These are phyloP conservation scores for Phragmatobia fuliginosa DNA, from an alignment of 2,888 invertebrate genomes.

Conservation along the genomic window DNA sequence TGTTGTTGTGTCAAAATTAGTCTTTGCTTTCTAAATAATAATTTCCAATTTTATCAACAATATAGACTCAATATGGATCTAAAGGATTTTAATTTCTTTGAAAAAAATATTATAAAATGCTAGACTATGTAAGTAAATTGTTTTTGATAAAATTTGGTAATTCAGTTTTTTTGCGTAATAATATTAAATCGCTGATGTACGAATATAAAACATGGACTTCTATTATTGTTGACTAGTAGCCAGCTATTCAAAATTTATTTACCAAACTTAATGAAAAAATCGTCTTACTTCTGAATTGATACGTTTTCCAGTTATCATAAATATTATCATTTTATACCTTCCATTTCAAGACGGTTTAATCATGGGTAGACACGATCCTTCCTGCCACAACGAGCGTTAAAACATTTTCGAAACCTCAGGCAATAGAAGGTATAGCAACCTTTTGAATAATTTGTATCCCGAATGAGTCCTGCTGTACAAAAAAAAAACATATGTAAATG, in stretches of 20 bases:
- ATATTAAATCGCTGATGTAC: conserved; percentile 29
- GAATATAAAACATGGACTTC: neutral
- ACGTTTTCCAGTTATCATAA: too few species aligned
- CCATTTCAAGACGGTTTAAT: too few species aligned
- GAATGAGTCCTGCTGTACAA: too few species aligned
- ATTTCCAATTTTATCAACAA: conserved; percentile 31
- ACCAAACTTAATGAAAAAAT: too few species aligned
- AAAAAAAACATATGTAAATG: too few species aligned
- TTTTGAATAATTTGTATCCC: too few species aligned
- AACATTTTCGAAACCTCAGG: too few species aligned
- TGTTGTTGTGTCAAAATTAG: conserved; percentile 26
- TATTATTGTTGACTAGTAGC: neutral
- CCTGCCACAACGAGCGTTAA: too few species aligned
- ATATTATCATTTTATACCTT: too few species aligned
- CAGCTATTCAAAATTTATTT: neutral
- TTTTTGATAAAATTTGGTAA: conserved; percentile 24
- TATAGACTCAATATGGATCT: neutral
- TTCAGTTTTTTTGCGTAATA: conserved; percentile 8
- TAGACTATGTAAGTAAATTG: neutral
- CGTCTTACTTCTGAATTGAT: too few species aligned
- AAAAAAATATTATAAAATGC: neutral
- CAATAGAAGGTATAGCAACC: too few species aligned
- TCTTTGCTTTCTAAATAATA: conserved; percentile 44
- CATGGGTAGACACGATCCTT: too few species aligned
- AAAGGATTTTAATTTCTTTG: neutral